Conservation (phyloP, 2,888 invertebrate species). For the Horisme vitalbata region DNA sequence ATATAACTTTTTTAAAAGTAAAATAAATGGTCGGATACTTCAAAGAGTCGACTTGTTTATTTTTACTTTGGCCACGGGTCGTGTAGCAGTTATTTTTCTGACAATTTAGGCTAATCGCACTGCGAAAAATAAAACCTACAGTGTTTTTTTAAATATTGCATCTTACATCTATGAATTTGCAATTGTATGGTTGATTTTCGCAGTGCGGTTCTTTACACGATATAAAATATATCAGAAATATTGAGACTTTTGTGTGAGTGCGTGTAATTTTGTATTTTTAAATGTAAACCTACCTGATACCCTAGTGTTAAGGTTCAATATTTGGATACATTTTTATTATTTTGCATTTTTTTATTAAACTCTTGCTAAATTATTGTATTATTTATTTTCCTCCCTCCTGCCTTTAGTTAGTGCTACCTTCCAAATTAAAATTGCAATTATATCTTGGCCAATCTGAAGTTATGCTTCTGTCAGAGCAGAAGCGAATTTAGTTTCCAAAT, state of each 20-base stretch:
- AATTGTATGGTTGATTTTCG: constrained; percentile 8
- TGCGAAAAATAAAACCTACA: neutral
- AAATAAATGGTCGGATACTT: no score
- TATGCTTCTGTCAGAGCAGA: no score
- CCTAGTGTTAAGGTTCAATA: constrained; percentile 77
- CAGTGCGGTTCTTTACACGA: neutral
- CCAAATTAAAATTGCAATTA: no score
- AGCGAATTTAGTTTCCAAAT: no score
- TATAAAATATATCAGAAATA: constrained; percentile 4
- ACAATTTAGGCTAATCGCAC: neutral
- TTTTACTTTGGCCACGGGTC: neutral
- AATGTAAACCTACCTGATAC: constrained; percentile 68
- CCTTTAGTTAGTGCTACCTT: no score
- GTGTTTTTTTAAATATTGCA: no score
- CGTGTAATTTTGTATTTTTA: constrained; percentile 73
- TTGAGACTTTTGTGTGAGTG: constrained; percentile 54
- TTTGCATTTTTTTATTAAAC: constrained; percentile 83
- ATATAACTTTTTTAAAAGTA: neutral
- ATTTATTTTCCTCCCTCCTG: constrained; percentile 35
- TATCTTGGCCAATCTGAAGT: no score
- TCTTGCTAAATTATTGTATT: constrained; percentile 73
- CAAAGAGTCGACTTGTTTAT: no score
- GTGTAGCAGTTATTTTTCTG: no score
- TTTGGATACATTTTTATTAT: constrained; percentile 81
- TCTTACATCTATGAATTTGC: no score